Base-by-base conservation (phyloP, 2,113 vertebrate genomes). In the Panthera uncia region DNA sequence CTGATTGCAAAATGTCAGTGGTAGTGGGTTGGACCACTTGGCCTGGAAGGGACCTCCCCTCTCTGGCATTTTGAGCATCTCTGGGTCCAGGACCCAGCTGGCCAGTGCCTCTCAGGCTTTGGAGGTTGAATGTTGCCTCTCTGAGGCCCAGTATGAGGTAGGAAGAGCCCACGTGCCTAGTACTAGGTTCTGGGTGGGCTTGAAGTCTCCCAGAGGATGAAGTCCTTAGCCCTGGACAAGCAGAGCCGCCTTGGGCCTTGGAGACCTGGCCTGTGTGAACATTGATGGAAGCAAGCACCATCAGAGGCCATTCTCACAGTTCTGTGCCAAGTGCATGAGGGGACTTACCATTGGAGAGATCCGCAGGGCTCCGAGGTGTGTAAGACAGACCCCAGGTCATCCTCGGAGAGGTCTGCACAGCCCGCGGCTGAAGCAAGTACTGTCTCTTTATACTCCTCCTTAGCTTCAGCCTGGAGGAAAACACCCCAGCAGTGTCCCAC, bases 341-440 rank as follows among this genome's bases (percentile, higher is more conserved):
- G 76, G 63, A 97, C 97, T 98, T 91, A 97, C 98, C 95, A 0
- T 29, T 97, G 69, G 61, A 95, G 80, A 82, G 33, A 29, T 92
- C 79, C 3, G 5, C 71, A 45, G 65, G n/a, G 45, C n/a, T 91
- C 68, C 73, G 23, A 33, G 33, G 55, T 66, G 27, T 31, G 11
- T 61, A 50, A 23, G 91, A 57, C 68, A 80, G 85, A 68, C 23
- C 50, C 95, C 36, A 33, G 61, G 74, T 41, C 45, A 71, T 86
- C 94, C 57, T 81, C 10, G 5, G 83, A 52, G 38, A 16, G 11
- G 81, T 52, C 63, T 21, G 15, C 19, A 3, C 1, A 69, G 83
- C 45, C 45, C 29, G 27, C 11, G 33, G 45, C 45, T 85, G 86
- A 65, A 76, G 84, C 10, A 45, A n/a, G 86, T 25, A 48, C 65